Base-by-base conservation (phyloP, 2,113 vertebrate genomes). In the Romanogobio albipinnatus region DNA sequence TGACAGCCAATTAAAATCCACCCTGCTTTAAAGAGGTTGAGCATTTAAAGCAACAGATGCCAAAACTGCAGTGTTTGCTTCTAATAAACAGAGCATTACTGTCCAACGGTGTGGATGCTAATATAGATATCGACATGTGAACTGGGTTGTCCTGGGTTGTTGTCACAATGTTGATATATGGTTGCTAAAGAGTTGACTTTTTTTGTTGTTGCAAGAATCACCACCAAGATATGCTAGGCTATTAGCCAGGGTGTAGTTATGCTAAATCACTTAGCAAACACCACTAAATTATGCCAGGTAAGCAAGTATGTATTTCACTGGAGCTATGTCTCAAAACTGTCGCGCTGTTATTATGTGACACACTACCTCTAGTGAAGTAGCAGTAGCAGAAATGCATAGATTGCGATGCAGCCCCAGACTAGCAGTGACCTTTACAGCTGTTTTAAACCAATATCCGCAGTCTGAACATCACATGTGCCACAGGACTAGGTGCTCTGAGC, bases 401-500 rank as follows among this genome's bases (percentile, higher is more conserved):
- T 62, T 79, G 39, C 3, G 36, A 45, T 79, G 56, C 36, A 79
- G n/a, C 22, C 13, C 36, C 58, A 79, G 76, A 59, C 73, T 26
- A 79, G 53, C 53, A 7, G 49, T 58, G 58, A 85, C 70, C 61
- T 86, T 70, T 64, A 13, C 74, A 75, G 68, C 26, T 82, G 66
- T 83, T 83, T 81, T 76, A 75, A 77, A 85, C 79, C 75, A 49
- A 68, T 56, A 77, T 74, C 43, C 49, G 43, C n/a, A 74, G 71
- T 74, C 71, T 74, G 43, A 49, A 49, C 13, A 47, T 74, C 77
- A 73, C 29, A 80, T 49, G 45, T 56, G 26, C 49, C 4, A 7
- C 75, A 53, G 45, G 15, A 49, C 47, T 9, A 15, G 76, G 22
- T 73, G 22, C 70, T 29, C 15, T 51, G 76, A 82, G 59, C 53